A percentile compares a stretch with the other conserved stretches of the same genome.
phyloP scores from a whole-genome alignment of 2,113 vertebrate species.

The Carollia perspicillata region DNA sequence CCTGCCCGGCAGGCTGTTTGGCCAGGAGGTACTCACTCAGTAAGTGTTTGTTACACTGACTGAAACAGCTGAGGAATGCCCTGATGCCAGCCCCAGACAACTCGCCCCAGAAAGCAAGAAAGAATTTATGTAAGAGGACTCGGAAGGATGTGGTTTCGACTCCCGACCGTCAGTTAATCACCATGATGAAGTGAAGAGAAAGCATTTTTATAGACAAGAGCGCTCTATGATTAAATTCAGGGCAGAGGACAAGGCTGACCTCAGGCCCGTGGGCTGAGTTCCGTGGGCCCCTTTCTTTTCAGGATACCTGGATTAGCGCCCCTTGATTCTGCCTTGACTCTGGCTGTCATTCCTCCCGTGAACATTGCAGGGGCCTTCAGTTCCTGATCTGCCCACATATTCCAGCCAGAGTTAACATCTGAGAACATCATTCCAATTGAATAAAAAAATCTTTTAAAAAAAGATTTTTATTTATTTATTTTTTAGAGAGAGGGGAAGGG shows the following conservation, averaged over 20 bases:
- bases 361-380: accelerated
- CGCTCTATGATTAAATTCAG: not conserved
- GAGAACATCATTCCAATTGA: not conserved
- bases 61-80: not conserved
- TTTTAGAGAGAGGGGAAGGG: too few relatives aligned
- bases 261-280: not conserved
- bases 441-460: not conserved
- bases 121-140: not conserved
- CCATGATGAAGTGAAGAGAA: not conserved
- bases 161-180: not conserved
- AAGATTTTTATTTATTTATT: too few relatives aligned
- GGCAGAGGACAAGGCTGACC: not conserved
- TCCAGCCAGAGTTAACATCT: not conserved
- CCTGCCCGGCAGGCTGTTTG: not conserved
- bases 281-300: not conserved
- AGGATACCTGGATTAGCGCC: not conserved
- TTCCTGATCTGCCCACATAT: not conserved
- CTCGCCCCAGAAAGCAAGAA: not conserved
- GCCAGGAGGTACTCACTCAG: not conserved
- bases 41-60: not conserved
- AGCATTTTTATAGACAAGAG: not conserved
- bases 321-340: not conserved
- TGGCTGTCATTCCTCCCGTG: not conserved
- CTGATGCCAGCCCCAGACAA: not conserved
- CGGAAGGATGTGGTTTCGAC: not conserved